These are phyloP conservation scores for Metacarcinus magister DNA, from an alignment of 2,888 invertebrate genomes.

Conservation along the genomic window DNA sequence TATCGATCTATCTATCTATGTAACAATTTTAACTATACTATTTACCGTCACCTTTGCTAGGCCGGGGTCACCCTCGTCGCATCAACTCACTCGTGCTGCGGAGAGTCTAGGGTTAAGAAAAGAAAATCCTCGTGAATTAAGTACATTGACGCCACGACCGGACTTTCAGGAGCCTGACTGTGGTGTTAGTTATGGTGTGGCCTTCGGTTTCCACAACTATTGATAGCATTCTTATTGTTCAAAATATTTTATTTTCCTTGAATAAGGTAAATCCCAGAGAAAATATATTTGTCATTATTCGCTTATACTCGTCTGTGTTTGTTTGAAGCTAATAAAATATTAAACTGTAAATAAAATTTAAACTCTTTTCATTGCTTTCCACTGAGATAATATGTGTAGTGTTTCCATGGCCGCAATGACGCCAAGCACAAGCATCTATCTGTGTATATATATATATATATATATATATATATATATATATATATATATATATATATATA, in stretches of 20 bases:
- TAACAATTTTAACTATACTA: not conserved
- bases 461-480: too few relatives aligned
- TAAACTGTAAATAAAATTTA: not conserved
- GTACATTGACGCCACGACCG: not conserved
- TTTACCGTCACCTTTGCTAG: slow-evolving; percentile 62
- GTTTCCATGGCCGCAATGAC: too few relatives aligned
- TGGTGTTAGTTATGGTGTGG: slow-evolving; percentile 12
- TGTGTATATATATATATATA: too few relatives aligned
- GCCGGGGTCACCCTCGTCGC: slow-evolving; percentile 40
- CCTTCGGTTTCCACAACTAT: not conserved
- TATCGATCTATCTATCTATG: too few relatives aligned
- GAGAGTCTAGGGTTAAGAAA: not conserved
- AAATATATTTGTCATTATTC: slow-evolving; percentile 14
- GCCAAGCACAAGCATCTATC: too few relatives aligned
- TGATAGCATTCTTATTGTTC: slow-evolving; percentile 17
- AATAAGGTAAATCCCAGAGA: not conserved
- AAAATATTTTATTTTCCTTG: slow-evolving; percentile 37
- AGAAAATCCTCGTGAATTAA: not conserved
- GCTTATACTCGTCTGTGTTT: not conserved
- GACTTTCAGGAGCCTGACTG: not conserved
- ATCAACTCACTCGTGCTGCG: not conserved
- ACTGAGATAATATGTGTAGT: not conserved
- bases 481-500: too few relatives aligned
- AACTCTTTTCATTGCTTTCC: not conserved
- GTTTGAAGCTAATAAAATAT: not conserved